Base-by-base conservation (phyloP, 2,888 invertebrate species). In the Pseudococcus jackbeardsleyi region DNA sequence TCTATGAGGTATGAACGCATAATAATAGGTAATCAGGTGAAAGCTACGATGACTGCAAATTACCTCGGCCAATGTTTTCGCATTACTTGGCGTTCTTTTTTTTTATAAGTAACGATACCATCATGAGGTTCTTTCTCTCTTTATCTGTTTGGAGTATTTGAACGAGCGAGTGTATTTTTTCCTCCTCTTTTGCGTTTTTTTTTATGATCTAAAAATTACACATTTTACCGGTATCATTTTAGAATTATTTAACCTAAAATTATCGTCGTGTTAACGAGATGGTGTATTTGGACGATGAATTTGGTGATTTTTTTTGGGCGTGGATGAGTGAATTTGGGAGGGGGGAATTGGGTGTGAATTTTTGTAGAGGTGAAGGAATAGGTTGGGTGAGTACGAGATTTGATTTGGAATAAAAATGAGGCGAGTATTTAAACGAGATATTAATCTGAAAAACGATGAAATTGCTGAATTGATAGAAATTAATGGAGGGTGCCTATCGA, bases 1-100 rank as follows among this genome's bases (percentile, higher is more conserved):
- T 77, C 33, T 87, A 87, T 87, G 77, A 87, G 79, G 87, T 79
- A 87, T 87, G 87, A 87, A 87, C 87, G 87, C 87, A 87, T 87
- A 87, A 87, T 87, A 87, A 87, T 87, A 87, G 87, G 87, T 87
- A 87, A 87, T 79, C 87, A 87, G 87, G 87, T 79, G 87, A 87
- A 87, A 87, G 87, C 87, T 87, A 79, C 46, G 54, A 86, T 86
- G 86, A 79, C 50, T 79, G 87, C 87, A 87, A 87, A 87, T 87
- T 87, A 87, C 87, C 79, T 33, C 54, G 50, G 79, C 50, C 26
- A 77, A 72, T 79, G 77, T 77, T 87, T 87, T 77, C 87, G 72
- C 86, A 77, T 77, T 86, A 64, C 39, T 59, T n/a, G 85, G 33
- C 68, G 68, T 72, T 72, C 68, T 72, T 72, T 12, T 79, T 17